Percentiles rank a stretch among this genome's conserved stretches.
Evolutionary conservation across 2,797 vertebrate genomes (phyloP).

Genomic region (Poliocrania exsul): DNA sequence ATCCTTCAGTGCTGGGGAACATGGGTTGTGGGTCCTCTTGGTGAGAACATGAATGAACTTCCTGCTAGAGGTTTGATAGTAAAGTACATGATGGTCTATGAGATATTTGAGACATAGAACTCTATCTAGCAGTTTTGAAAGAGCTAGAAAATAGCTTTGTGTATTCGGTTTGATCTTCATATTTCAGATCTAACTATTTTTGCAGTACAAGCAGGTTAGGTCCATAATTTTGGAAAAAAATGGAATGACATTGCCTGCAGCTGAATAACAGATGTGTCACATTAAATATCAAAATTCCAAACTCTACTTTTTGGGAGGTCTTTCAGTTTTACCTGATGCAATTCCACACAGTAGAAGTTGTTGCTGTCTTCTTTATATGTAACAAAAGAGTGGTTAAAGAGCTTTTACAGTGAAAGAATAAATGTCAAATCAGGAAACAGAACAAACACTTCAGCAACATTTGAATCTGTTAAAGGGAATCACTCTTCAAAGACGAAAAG

Average conservation of each 20-base stretch:
- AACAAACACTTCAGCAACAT: neutral
- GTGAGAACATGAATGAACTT: neutral
- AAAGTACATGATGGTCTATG: neutral
- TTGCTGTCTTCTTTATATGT: neutral
- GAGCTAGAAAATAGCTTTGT: neutral
- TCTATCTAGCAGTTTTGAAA: neutral
- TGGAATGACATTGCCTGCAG: neutral
- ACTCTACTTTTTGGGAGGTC: neutral
- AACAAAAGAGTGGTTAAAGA: neutral
- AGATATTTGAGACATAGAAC: neutral
- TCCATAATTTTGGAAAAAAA: neutral
- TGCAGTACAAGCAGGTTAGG: neutral
- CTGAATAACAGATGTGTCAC: neutral
- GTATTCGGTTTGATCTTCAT: neutral
- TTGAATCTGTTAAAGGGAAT: neutral
- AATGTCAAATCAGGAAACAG: neutral
- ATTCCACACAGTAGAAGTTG: neutral
- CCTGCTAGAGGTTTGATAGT: neutral
- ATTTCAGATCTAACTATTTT: neutral
- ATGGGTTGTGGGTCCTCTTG: neutral
- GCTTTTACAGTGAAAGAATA: neutral
- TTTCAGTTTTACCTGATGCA: neutral
- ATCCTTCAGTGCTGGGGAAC: neutral
- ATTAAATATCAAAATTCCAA: neutral
- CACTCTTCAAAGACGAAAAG: neutral